Evolutionary conservation across 2,888 invertebrate genomes (phyloP), one percentile per base, ranked within the genome.

Genomic region (Rhabditoides inermis): DNA sequence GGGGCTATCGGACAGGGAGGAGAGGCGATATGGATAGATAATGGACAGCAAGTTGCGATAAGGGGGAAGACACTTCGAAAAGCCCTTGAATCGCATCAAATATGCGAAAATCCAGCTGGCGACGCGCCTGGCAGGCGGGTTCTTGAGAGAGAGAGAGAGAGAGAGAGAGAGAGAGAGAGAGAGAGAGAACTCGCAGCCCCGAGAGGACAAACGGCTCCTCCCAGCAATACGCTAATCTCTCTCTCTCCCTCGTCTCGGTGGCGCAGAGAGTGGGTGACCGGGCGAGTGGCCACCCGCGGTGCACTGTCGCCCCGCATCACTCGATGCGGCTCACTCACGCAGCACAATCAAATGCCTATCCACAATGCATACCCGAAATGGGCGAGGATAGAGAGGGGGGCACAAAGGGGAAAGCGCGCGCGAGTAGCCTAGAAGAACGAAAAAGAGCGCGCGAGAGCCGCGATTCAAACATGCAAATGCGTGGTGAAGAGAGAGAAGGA

Each of bases 151-250:
- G 45, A 28, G 45, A 32, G 30, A 22, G 47, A 47, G 26, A 26
- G 26, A 20, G 37, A 37, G 4, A 20, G 40, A 40, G 40, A 40
- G 40, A 40, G 40, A 40, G 40, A 25, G 44, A 42, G 44, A 42
- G 26, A 42, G 44, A 42, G 44, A 42, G 44, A 12, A n/a, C n/a
- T n/a, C n/a, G n/a, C n/a, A n/a, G n/a, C n/a, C n/a, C n/a, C n/a
- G n/a, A n/a, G n/a, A n/a, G n/a, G n/a, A n/a, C n/a, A n/a, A n/a
- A n/a, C n/a, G n/a, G n/a, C n/a, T n/a, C n/a, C n/a, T n/a, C n/a
- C n/a, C n/a, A n/a, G n/a, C n/a, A n/a, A n/a, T n/a, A n/a, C n/a
- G n/a, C n/a, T n/a, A n/a, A n/a, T n/a, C n/a, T n/a, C n/a, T n/a
- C n/a, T n/a, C n/a, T n/a, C n/a, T n/a, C n/a, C n/a, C n/a, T n/a